phyloP scores from a whole-genome alignment of 2,797 vertebrate genomes.

The Sciurus vulgaris region DNA sequence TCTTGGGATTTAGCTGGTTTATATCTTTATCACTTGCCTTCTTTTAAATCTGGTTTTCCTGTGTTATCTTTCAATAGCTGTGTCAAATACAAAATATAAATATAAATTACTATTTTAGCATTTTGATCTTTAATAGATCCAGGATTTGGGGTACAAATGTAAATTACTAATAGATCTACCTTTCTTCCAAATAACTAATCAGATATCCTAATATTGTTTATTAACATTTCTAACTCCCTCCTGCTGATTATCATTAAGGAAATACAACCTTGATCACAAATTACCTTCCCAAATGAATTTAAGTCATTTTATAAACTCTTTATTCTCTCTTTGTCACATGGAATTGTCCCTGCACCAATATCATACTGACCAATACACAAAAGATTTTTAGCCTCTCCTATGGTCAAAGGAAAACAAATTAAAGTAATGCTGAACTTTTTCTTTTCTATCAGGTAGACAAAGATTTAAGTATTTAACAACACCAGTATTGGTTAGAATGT shows the following conservation, averaged over 20 bases:
- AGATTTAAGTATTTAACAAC: not conserved
- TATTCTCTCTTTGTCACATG: not conserved
- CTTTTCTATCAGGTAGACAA: not conserved
- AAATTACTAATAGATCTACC: not conserved
- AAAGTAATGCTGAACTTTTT: not conserved
- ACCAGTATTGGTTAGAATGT: not conserved
- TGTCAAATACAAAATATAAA: slow-evolving; percentile 36
- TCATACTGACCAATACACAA: not conserved
- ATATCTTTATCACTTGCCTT: not conserved
- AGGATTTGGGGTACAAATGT: not conserved
- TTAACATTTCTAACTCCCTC: not conserved
- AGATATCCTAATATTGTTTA: not conserved
- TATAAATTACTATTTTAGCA: not conserved
- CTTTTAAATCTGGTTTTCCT: slow-evolving; percentile 10
- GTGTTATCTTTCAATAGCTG: not conserved
- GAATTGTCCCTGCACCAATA: not conserved
- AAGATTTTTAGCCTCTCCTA: not conserved
- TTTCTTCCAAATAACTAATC: not conserved
- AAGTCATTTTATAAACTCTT: not conserved
- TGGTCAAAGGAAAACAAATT: slow-evolving; percentile 5
- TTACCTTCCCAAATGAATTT: not conserved
- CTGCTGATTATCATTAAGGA: not conserved
- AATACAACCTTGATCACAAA: not conserved
- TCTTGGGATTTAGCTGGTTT: not conserved
- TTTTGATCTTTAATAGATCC: not conserved